These are phyloP conservation scores for Hesperia comma DNA, from an alignment of 2,888 invertebrate genomes.

Conservation along the genomic window DNA sequence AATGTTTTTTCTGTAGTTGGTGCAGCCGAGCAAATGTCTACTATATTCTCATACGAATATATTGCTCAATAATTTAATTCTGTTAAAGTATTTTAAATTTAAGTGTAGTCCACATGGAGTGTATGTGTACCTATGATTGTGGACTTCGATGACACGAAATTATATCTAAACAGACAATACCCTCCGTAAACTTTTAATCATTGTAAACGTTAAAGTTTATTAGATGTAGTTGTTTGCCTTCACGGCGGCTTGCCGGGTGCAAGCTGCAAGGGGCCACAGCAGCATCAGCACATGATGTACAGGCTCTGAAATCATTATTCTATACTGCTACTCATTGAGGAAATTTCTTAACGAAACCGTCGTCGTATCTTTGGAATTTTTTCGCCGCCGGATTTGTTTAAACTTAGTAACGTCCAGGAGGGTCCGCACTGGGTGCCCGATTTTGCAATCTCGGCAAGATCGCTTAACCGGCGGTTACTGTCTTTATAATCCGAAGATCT, in stretches of 20 bases:
- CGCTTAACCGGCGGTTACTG: too few relatives aligned
- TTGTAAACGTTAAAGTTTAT: conserved; percentile 73
- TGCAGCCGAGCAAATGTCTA: conserved; percentile 83
- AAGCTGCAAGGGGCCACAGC: conserved; percentile 68
- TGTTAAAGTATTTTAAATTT: conserved; percentile 80
- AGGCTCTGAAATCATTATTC: conserved; percentile 62
- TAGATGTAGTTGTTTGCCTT: conserved; percentile 81
- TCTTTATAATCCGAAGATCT: too few relatives aligned
- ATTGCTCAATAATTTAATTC: conserved; percentile 83
- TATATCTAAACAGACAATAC: conserved; percentile 83
- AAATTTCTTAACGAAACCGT: neutral
- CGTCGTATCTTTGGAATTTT: too few relatives aligned
- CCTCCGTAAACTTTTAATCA: conserved; percentile 77
- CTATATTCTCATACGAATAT: conserved; percentile 81
- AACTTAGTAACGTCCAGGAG: too few relatives aligned
- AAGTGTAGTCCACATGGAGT: conserved; percentile 75
- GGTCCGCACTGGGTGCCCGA: too few relatives aligned
- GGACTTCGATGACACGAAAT: conserved; percentile 73
- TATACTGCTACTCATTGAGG: conserved; percentile 55
- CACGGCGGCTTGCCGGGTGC: conserved; percentile 67
- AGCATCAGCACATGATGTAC: conserved; percentile 62
- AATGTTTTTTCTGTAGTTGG: conserved; percentile 79
- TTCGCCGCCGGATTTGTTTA: too few relatives aligned
- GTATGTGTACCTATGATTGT: conserved; percentile 66
- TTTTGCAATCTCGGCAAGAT: too few relatives aligned